Evolutionary conservation across 2,797 vertebrate genomes (phyloP), one percentile per base, ranked within the genome.

Genomic region (Heterohyrax brucei): DNA sequence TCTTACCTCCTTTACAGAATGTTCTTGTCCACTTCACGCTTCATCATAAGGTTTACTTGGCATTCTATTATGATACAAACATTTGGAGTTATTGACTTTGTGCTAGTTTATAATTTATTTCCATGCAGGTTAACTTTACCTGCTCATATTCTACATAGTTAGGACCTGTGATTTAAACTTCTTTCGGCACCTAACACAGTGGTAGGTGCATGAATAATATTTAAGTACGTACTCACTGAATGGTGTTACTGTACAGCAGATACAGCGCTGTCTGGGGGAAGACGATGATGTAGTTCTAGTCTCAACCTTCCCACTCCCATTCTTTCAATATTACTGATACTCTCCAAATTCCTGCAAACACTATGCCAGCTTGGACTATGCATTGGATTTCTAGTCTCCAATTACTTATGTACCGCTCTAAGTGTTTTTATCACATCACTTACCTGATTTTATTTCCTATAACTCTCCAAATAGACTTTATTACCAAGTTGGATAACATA

Each of bases 361-460:
- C 0, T 3, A 9, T 1, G 6, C 9, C 33, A 2, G 3, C 30
- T 28, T 68, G 66, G 33, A 39, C 12, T 39, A 12, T 0, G 0
- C 14, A 48, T 48, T 19, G 1, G 10, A 24, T 59, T n/a, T 22
- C 30, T 8, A 6, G 10, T 64, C 46, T 50, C 24, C 22, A 19
- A 0, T 28, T 13, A 56, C 53, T 56, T 56, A 56, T 16, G 18
- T 56, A 56, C 53, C 18, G 53, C 53, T 56, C 13, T 16, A 56
- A 56, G 39, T 22, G 73, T 50, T 84, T 16, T 1, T 1, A 5
- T 73, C 79, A 2, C 6, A 33, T 62, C 30, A 7, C 22, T 1
- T 64, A 4, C 12, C 26, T 44, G 30, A n/a, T 4, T 14, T 10
- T 7, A 8, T 50, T 12, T 10, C 44, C 76, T 19, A 10, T 19